Conservation (phyloP, 2,113 vertebrate genomes). For the Kryptolebias marmoratus region DNA sequence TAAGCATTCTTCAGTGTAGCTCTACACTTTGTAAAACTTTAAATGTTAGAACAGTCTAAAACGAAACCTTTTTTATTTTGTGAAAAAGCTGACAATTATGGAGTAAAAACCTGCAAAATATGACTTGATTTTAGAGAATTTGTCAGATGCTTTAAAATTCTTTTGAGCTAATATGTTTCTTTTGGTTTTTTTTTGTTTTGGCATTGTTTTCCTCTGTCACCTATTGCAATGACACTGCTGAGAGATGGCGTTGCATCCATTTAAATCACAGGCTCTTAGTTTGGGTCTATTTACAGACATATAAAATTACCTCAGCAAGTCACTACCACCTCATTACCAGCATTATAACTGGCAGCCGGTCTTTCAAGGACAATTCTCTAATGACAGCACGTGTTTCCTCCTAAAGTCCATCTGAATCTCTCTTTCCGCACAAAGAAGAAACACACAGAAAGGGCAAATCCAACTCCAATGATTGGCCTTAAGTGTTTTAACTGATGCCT, state of each 20-base stretch:
- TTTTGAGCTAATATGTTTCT: too few relatives aligned
- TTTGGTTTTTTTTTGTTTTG: neutral
- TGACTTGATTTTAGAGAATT: neutral
- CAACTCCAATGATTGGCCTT: constrained; percentile 5
- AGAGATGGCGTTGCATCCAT: constrained; percentile 56
- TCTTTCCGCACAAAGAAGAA: constrained; percentile 53
- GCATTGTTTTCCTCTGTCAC: constrained; percentile 5
- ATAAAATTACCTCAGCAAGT: constrained; percentile 74
- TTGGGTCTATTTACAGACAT: constrained; percentile 75
- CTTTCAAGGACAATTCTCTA: constrained; percentile 79
- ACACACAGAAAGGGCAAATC: constrained; percentile 41
- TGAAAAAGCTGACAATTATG: neutral
- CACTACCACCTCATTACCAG: constrained; percentile 77
- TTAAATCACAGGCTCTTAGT: constrained; percentile 66
- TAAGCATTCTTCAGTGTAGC: too few relatives aligned
- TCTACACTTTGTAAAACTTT: too few relatives aligned
- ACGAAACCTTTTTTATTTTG: too few relatives aligned
- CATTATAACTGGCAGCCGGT: constrained; percentile 74
- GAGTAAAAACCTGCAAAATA: neutral
- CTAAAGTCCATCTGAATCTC: constrained; percentile 67
- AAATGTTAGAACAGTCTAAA: too few relatives aligned
- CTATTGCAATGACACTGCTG: constrained; percentile 22
- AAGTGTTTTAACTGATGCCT: constrained; percentile 54
- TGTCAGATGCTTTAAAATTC: neutral
- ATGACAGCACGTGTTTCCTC: constrained; percentile 62